These are phyloP conservation scores for Empidonax traillii DNA, from an alignment of 2,113 vertebrate species.

Conservation along the genomic window DNA sequence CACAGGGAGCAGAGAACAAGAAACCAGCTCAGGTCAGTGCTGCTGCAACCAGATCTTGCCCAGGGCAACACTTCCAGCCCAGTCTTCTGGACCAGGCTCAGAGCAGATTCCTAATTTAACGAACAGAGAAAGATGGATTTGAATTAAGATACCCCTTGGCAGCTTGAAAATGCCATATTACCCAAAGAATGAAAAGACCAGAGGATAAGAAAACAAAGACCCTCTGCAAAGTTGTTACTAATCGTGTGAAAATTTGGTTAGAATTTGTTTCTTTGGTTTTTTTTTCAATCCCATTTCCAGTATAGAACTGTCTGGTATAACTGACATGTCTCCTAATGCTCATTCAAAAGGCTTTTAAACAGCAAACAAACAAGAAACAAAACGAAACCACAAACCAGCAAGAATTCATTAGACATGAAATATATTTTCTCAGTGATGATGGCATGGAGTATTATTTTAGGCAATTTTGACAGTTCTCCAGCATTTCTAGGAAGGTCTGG, in stretches of 20 bases:
- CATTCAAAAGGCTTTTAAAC: background rate
- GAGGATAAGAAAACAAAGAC: background rate
- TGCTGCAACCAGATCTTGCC: background rate
- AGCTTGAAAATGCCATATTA: conserved; percentile 18
- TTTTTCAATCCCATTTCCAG: conserved; percentile 1
- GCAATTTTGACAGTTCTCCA: background rate
- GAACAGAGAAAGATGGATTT: background rate
- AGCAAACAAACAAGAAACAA: background rate
- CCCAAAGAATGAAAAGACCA: background rate
- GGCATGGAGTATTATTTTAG: background rate
- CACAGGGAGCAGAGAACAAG: background rate
- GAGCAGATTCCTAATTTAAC: background rate
- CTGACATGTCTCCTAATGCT: background rate
- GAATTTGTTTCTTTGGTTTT: background rate
- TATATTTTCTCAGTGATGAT: background rate
- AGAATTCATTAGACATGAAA: background rate
- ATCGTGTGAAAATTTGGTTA: background rate
- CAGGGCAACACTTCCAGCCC: background rate
- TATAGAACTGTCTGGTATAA: background rate
- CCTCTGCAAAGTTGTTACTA: background rate
- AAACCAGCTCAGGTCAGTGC: background rate
- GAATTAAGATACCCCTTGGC: background rate
- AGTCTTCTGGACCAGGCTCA: background rate
- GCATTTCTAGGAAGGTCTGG: background rate
- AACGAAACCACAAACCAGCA: background rate